Conservation (phyloP, 2,888 invertebrate species). For the Acholoe squamosa region DNA sequence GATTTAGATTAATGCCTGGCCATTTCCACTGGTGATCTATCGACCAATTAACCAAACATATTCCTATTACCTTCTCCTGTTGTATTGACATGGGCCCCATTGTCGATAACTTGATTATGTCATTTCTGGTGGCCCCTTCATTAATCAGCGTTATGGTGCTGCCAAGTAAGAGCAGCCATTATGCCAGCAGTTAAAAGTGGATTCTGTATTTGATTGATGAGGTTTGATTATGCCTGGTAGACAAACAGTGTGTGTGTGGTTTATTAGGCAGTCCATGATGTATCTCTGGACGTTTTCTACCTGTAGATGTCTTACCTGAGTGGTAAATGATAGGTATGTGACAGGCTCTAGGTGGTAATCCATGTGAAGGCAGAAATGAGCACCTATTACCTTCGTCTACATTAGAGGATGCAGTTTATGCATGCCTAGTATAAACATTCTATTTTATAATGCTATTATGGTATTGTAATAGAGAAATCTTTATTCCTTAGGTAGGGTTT, state of each 20-base stretch:
- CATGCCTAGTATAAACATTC: too few species aligned
- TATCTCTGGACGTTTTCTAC: background rate
- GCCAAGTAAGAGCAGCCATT: background rate
- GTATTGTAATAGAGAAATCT: too few species aligned
- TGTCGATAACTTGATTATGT: conserved; percentile 8
- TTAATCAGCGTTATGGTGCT: background rate
- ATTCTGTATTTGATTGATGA: background rate
- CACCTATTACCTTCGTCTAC: too few species aligned
- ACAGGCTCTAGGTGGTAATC: background rate
- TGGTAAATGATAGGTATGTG: background rate
- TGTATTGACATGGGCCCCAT: background rate
- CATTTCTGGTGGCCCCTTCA: conserved; percentile 1
- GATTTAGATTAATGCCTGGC: background rate
- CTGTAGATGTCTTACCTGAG: background rate
- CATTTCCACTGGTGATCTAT: background rate
- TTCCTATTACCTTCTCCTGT: background rate
- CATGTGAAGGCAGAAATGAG: too few species aligned
- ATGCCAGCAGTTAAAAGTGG: background rate
- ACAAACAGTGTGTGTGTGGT: background rate
- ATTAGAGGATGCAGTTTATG: too few species aligned
- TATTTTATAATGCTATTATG: too few species aligned
- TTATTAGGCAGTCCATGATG: background rate
- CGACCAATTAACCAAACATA: conserved; percentile 22
- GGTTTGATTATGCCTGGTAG: background rate
- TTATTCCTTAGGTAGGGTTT: too few species aligned